Percentiles rank a stretch among this genome's conserved stretches.
phyloP scores from a whole-genome alignment of 2,888 invertebrate species.

The Tenthredo mesomela region DNA sequence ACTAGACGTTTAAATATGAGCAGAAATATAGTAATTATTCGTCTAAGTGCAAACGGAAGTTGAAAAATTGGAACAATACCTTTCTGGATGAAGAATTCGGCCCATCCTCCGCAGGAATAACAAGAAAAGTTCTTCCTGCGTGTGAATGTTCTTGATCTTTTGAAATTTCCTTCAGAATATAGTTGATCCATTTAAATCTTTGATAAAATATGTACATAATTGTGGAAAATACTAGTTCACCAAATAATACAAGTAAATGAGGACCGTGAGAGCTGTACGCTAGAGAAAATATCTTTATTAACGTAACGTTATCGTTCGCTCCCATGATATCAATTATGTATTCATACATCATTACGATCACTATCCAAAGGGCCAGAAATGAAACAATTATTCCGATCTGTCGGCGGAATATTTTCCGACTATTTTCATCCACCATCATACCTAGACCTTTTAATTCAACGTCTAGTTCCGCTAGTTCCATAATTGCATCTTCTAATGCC shows the following conservation, averaged over 20 bases:
- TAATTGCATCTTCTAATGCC: background rate
- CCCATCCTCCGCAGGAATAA: background rate
- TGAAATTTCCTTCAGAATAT: background rate
- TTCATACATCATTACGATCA: background rate
- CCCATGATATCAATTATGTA: background rate
- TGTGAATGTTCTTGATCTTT: background rate
- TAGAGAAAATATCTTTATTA: background rate
- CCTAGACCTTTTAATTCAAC: constrained; percentile 12
- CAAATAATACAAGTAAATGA: background rate
- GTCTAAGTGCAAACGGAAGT: background rate
- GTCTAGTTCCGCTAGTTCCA: background rate
- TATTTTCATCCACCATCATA: background rate
- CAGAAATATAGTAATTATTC: background rate
- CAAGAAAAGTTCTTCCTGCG: background rate
- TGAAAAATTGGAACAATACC: background rate
- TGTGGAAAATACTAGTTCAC: constrained; percentile 10
- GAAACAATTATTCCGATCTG: background rate
- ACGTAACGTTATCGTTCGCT: background rate
- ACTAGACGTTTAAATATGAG: background rate
- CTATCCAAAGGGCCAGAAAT: background rate
- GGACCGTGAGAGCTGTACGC: constrained; percentile 15
- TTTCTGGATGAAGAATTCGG: background rate
- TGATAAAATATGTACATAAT: constrained; percentile 20
- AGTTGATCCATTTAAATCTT: constrained; percentile 21
- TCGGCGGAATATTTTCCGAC: constrained; percentile 3